These are phyloP conservation scores for Habropoda laboriosa DNA, from an alignment of 1,140 invertebrate species.

Conservation along the genomic window DNA sequence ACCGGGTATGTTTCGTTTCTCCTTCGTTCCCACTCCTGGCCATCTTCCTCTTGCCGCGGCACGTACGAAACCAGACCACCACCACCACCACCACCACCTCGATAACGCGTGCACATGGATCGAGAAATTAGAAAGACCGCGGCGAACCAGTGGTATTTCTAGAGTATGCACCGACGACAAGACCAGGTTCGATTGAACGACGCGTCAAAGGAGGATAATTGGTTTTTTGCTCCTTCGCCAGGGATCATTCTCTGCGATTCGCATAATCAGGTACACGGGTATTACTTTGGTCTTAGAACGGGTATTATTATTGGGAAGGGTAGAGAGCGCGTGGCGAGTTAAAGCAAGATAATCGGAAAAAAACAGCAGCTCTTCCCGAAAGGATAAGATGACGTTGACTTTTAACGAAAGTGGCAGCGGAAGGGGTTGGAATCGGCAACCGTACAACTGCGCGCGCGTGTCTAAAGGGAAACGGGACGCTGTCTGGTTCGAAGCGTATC, in stretches of 20 bases:
- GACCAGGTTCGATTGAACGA: neutral
- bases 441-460: neutral
- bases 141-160: too few relatives aligned
- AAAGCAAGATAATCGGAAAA: neutral
- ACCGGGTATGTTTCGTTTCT: neutral
- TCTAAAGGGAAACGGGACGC: neutral
- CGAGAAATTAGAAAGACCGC: neutral
- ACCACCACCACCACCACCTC: too few relatives aligned
- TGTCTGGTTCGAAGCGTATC: too few relatives aligned
- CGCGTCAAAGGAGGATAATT: too few relatives aligned
- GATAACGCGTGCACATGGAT: neutral
- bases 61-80: neutral
- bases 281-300: neutral
- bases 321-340: neutral
- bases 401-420: neutral
- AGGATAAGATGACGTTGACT: neutral
- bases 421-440: neutral
- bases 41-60: neutral
- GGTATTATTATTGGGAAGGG: neutral
- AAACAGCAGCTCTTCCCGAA: neutral
- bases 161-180: neutral
- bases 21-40: neutral
- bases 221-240: neutral
- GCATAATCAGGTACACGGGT: constrained; percentile 4
- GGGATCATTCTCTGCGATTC: neutral